Evolutionary conservation across 2,888 invertebrate genomes (phyloP).

Genomic region (Rhorus exstirpatorius): DNA sequence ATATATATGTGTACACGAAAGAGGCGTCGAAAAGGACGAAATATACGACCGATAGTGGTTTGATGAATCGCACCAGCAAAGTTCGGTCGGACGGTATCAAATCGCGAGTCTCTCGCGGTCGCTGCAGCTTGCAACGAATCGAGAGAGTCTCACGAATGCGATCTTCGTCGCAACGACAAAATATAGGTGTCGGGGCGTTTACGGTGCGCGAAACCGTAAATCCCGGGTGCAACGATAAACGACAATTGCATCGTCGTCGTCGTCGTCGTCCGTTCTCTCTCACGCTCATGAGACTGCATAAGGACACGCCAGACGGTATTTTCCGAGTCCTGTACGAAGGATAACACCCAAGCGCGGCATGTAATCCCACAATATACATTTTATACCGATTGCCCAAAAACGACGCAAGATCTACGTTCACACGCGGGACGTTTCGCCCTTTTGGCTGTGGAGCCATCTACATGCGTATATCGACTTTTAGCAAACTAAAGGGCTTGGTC

Average conservation of each 20-base stretch:
- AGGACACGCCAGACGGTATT: constrained; percentile 31
- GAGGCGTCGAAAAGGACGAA: constrained; percentile 66
- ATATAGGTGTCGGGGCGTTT: constrained; percentile 70
- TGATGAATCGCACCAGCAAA: constrained; percentile 79
- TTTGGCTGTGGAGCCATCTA: neutral
- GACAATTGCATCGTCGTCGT: constrained; percentile 80
- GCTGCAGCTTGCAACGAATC: constrained; percentile 11
- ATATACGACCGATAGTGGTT: constrained; percentile 81
- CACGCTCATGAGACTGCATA: constrained; percentile 18
- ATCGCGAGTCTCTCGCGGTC: constrained; percentile 40
- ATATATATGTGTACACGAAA: constrained; percentile 38
- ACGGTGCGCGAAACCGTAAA: constrained; percentile 83
- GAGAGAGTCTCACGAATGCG: constrained; percentile 5
- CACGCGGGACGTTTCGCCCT: neutral
- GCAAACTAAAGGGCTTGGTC: neutral
- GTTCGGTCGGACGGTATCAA: constrained; percentile 72
- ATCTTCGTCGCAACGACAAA: constrained; percentile 41
- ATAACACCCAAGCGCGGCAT: constrained; percentile 44
- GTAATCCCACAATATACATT: constrained; percentile 12
- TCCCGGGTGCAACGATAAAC: constrained; percentile 83
- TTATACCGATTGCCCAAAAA: neutral
- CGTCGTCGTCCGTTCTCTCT: constrained; percentile 25
- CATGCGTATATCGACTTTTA: neutral
- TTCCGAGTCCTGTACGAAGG: constrained; percentile 37
- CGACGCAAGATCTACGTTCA: neutral